Evolutionary conservation across 2,888 invertebrate species (phyloP).

Genomic region (Heliconius erato): DNA sequence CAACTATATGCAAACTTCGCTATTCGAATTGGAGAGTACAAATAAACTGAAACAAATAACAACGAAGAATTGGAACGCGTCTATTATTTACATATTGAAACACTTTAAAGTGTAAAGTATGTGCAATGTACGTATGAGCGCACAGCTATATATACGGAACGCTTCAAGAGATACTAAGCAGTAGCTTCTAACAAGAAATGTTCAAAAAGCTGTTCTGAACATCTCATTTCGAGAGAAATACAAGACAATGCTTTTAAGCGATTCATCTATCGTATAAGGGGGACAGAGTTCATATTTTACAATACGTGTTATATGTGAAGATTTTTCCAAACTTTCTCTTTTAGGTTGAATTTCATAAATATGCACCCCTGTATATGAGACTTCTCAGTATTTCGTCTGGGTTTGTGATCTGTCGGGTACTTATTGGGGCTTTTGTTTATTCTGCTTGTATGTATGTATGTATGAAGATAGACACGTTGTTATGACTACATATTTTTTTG

Average conservation of each 20-base stretch:
- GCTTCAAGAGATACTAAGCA: conserved; percentile 50
- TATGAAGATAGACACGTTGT: neutral
- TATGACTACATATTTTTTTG: conserved; percentile 11
- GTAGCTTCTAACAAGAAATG: conserved; percentile 55
- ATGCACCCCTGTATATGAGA: conserved; percentile 59
- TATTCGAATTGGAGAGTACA: neutral
- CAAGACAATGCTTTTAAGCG: conserved; percentile 85
- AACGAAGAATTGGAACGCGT: conserved; percentile 33
- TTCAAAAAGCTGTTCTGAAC: conserved; percentile 56
- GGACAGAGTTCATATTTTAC: conserved; percentile 70
- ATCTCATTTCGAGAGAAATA: conserved; percentile 64
- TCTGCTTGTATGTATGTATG: conserved; percentile 10
- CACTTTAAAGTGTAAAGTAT: conserved; percentile 45
- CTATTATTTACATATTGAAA: conserved; percentile 45
- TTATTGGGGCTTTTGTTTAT: conserved; percentile 48
- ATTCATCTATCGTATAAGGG: conserved; percentile 71
- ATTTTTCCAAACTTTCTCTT: conserved; percentile 60
- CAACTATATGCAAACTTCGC: conserved; percentile 14
- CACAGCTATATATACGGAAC: conserved; percentile 37
- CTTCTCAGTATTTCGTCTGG: conserved; percentile 46
- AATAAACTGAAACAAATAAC: conserved; percentile 27
- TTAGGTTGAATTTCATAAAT: conserved; percentile 58
- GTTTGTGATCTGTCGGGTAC: conserved; percentile 47
- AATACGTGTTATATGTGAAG: conserved; percentile 58
- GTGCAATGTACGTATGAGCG: conserved; percentile 32